phyloP scores from a whole-genome alignment of 2,113 vertebrate genomes.

The Potamarius usumacintae region DNA sequence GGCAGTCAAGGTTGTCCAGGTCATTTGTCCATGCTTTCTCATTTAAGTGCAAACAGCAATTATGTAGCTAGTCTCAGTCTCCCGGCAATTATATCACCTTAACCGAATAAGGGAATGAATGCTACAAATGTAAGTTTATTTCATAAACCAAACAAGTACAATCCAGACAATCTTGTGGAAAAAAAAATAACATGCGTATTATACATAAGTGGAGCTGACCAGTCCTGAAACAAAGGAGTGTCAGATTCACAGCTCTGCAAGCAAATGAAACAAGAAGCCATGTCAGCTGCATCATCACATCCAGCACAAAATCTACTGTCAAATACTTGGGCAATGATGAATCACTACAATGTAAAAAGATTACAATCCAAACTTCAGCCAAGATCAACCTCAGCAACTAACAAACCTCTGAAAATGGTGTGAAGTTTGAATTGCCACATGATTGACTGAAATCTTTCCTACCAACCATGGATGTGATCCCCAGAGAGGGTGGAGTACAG shows the following conservation, averaged over 20 bases:
- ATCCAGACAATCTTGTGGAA: neutral
- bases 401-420: neutral
- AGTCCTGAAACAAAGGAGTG: neutral
- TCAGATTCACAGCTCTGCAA: neutral
- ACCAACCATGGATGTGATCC: too few species aligned
- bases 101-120: neutral
- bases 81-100: neutral
- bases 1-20: neutral
- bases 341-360: neutral
- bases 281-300: neutral
- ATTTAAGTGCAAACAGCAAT: slow-evolving; percentile 3
- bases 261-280: neutral
- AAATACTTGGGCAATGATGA: neutral
- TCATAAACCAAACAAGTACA: neutral
- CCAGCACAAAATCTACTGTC: neutral
- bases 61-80: neutral
- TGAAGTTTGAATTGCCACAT: neutral
- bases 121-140: neutral
- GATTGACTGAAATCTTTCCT: neutral
- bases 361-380: neutral
- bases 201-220: slow-evolving; percentile 1
- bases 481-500: slow-evolving; percentile 24
- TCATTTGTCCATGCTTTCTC: neutral
- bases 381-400: neutral
- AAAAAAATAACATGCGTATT: neutral